Base-by-base conservation (phyloP, 2,888 invertebrate species). In the Tineola bisselliella region DNA sequence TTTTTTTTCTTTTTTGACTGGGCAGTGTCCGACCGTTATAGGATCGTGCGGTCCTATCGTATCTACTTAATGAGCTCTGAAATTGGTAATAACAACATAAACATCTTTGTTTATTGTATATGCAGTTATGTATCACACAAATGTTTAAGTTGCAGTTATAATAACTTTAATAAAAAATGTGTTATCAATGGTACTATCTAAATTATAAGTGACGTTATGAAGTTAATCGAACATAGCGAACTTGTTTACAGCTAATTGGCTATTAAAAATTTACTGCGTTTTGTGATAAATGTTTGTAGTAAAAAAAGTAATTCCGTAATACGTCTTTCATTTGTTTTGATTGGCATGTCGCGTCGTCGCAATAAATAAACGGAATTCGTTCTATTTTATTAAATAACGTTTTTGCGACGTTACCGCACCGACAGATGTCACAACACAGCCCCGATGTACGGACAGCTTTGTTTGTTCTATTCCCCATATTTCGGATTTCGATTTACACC, bases 41-140 rank as follows among this genome's bases (percentile, higher is more conserved):
- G 77, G 75, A 76, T 73, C 76, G 75, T 71, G 71, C 77, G 78
- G 77, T 73, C 75, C 75, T 74, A 76, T 77, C 74, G 67, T 70
- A 74, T 71, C 74, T 13, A 76, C 73, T 77, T 81, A 83, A 82
- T 82, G 77, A 79, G 76, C 71, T 77, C 72, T 75, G 75, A 81
- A 81, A 81, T 82, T 77, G 78, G 74, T 84, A 84, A 82, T 82
- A 75, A 78, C 79, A 79, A 25, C n/a, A 25, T 19, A 74, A 54
- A 25, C 25, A 54, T 54, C 54, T 54, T 17, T 54, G 54, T 54
- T 48, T 54, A 48, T 48, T 48, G 15, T 48, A 48, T n/a, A 8
- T n/a, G 15, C 10, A 48, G 13, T 13, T 43, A 12, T 12, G 43
- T 43, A 43, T 6, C 10, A 38, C 52, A 19, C 13, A 15, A 48